phyloP scores from a whole-genome alignment of 2,113 vertebrate genomes.

The Ceuthmochares aereus region DNA sequence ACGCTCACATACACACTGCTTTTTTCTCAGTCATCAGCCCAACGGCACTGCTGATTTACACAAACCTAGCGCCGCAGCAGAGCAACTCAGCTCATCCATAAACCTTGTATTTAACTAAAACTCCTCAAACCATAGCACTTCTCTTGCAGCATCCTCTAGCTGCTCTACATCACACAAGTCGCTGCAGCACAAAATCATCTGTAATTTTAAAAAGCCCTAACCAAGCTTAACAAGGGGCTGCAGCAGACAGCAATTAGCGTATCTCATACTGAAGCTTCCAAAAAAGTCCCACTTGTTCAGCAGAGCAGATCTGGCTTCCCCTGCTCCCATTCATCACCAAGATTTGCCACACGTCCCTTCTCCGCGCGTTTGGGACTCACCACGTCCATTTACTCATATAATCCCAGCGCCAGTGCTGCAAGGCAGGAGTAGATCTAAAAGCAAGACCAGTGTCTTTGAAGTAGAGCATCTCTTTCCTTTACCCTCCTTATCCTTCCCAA shows the following conservation, averaged over 20 bases:
- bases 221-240: neutral
- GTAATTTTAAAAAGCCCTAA: neutral
- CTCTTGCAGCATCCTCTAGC: neutral
- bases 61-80: too few species aligned
- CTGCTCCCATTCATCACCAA: rapidly evolving
- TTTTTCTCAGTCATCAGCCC: neutral
- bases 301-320: neutral
- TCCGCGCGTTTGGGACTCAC: neutral
- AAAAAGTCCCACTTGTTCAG: neutral
- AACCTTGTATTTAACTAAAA: neutral
- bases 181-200: neutral
- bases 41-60: too few species aligned
- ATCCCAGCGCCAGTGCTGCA: neutral
- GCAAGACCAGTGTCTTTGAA: neutral
- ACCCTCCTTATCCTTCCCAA: neutral
- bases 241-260: neutral
- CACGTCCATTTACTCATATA: neutral
- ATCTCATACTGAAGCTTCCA: neutral
- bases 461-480: neutral
- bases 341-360: neutral
- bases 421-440: neutral
- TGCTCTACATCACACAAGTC: neutral
- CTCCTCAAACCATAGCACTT: neutral
- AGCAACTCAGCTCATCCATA: neutral
- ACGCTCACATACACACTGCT: neutral